Base-by-base conservation (phyloP, 2,113 vertebrate species). In the Ammodramus savannarum region DNA sequence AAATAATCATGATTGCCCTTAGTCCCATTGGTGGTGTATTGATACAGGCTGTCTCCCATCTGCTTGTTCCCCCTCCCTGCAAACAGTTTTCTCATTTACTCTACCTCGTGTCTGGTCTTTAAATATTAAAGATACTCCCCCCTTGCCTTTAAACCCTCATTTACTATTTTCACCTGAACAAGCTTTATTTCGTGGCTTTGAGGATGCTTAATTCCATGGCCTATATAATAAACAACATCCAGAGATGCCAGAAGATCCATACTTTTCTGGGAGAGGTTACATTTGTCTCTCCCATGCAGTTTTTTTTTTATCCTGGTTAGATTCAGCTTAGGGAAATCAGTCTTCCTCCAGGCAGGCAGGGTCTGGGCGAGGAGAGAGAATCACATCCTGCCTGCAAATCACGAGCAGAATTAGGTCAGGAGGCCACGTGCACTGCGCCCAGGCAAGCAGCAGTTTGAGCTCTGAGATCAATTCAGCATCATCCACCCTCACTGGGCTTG, bases 391-490 rank as follows among this genome's bases (percentile, higher is more conserved):
- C 69, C 75, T 95, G 73, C 54, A 94, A 78, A 91, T 62, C 77
- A 48, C 29, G 36, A 83, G 63, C 82, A 87, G 89, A 97, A 97
- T 65, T 97, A 87, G 91, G 93, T 96, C 89, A 96, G 69, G 93
- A 95, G 94, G 85, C 91, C 85, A 76, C 10, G 38, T 93, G 81
- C 75, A 91, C 82, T 93, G 85, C 75, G 91, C 82, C 71, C 77
- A 55, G 91, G 87, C 89, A 91, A 63, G 81, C 85, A 79, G 69
- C 89, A 73, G 58, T 36, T 82, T 91, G 32, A 85, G 81, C 80
- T 89, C 81, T 87, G 67, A 3, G 31, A 96, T 95, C 95, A 91
- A 85, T 95, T 85, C 72, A 58, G 67, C 77, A 66, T 73, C 93
- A 55, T 23, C 81, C 79, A 72, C 54, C 41, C 39, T 0, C 23